A percentile compares a stretch with the other conserved stretches of the same genome.
These are phyloP conservation scores for Microcebus tavaratra DNA, from an alignment of 2,113 vertebrate genomes.

Conservation along the genomic window DNA sequence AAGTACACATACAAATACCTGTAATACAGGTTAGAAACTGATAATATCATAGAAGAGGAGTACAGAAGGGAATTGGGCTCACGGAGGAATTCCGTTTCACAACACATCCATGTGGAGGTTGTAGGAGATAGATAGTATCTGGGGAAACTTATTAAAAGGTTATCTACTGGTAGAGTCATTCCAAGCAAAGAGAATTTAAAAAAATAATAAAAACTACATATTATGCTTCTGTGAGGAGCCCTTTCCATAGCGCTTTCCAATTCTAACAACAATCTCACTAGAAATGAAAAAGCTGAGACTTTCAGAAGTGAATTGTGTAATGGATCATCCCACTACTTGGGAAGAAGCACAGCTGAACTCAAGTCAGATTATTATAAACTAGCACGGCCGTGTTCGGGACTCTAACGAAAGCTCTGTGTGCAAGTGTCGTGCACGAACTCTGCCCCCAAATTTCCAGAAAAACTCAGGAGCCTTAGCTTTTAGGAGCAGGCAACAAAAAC, in stretches of 20 bases:
- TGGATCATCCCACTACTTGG: neutral
- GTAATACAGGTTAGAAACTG: neutral
- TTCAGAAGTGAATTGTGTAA: neutral
- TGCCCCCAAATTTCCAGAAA: neutral
- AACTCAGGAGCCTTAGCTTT: neutral
- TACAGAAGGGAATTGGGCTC: no score
- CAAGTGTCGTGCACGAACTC: no score
- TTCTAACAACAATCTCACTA: neutral
- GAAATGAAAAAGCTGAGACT: neutral
- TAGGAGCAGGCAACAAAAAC: neutral
- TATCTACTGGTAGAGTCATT: neutral
- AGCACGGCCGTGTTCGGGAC: fast-evolving
- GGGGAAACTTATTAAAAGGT: neutral
- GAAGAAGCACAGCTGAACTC: neutral
- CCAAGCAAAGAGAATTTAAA: neutral
- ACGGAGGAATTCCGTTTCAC: neutral
- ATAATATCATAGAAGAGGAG: neutral
- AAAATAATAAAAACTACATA: neutral
- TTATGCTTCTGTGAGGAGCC: neutral
- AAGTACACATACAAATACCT: neutral
- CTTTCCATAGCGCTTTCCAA: no score
- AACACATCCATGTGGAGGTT: neutral
- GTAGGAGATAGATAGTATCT: neutral
- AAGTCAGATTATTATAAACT: neutral
- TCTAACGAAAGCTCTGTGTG: neutral